These are phyloP conservation scores for Pristionchus fissidentatus DNA, from an alignment of 2,888 invertebrate genomes.

Conservation along the genomic window DNA sequence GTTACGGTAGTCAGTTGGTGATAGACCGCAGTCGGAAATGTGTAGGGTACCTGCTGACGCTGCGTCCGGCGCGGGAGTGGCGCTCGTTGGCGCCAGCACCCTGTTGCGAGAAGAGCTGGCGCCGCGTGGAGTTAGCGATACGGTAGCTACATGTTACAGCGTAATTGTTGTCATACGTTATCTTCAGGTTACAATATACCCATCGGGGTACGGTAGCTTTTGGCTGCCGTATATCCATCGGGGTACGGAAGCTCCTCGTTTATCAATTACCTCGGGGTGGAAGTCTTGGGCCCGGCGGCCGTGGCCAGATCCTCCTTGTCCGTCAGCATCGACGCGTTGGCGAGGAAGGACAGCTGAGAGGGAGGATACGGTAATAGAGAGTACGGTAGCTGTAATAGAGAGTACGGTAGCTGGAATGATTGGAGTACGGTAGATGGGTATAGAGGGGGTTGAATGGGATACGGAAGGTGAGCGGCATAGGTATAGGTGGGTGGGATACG, in stretches of 20 bases:
- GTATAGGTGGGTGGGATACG: too few species aligned
- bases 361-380: neutral
- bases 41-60: too few species aligned
- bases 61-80: neutral
- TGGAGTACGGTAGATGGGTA: neutral
- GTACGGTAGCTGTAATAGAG: neutral
- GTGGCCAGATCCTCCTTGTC: too few species aligned
- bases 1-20: neutral
- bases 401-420: conserved; percentile 10
- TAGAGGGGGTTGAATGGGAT: neutral
- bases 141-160: conserved; percentile 6
- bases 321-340: too few species aligned
- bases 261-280: too few species aligned
- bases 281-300: neutral
- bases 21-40: neutral
- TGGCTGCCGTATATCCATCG: neutral
- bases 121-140: neutral
- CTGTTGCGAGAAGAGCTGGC: conserved; percentile 20
- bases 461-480: neutral
- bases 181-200: too few species aligned
- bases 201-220: too few species aligned
- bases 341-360: neutral
- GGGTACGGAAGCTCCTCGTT: too few species aligned
- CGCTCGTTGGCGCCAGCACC: too few species aligned
- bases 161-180: too few species aligned